Percentiles rank a stretch among this genome's conserved stretches.
Evolutionary conservation across 2,113 vertebrate genomes (phyloP).

Genomic region (Bombycilla garrulus): DNA sequence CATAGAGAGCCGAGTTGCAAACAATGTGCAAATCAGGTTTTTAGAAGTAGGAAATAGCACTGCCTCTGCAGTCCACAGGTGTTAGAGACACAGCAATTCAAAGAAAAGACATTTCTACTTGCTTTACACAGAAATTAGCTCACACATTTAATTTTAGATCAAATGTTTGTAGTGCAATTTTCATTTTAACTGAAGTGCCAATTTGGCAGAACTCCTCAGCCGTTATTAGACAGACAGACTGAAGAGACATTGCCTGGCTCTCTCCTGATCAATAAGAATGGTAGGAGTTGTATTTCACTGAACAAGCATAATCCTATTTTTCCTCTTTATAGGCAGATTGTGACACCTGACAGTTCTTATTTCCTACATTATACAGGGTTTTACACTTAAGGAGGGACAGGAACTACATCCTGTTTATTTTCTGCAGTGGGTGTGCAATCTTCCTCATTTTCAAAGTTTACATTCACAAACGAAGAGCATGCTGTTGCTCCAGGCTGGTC

Average conservation of each 20-base stretch:
- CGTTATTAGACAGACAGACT: slow-evolving; percentile 27
- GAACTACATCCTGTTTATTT: slow-evolving; percentile 76
- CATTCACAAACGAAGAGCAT: slow-evolving; percentile 70
- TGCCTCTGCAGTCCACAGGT: slow-evolving; percentile 3
- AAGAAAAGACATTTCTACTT: slow-evolving; percentile 18
- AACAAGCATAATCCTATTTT: slow-evolving; percentile 57
- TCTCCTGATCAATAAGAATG: slow-evolving; percentile 61
- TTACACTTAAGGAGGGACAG: slow-evolving; percentile 78
- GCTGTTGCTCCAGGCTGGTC: slow-evolving; percentile 70
- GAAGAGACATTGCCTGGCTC: slow-evolving; percentile 17
- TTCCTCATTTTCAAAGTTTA: slow-evolving; percentile 82
- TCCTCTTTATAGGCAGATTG: slow-evolving; percentile 13
- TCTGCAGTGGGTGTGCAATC: slow-evolving; percentile 68
- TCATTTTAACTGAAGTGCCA: not conserved
- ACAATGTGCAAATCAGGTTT: slow-evolving; percentile 17
- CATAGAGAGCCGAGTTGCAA: slow-evolving; percentile 25
- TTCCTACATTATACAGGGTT: slow-evolving; percentile 4
- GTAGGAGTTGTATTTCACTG: slow-evolving; percentile 50
- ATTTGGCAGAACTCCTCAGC: slow-evolving; percentile 18
- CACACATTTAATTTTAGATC: not conserved
- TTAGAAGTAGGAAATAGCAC: not conserved
- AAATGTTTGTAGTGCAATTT: slow-evolving; percentile 45
- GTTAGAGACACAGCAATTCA: slow-evolving; percentile 17
- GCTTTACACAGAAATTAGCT: slow-evolving; percentile 7
- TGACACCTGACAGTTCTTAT: slow-evolving; percentile 3